Evolutionary conservation across 2,113 vertebrate genomes (phyloP).

Genomic region (Oncorhynchus keta): DNA sequence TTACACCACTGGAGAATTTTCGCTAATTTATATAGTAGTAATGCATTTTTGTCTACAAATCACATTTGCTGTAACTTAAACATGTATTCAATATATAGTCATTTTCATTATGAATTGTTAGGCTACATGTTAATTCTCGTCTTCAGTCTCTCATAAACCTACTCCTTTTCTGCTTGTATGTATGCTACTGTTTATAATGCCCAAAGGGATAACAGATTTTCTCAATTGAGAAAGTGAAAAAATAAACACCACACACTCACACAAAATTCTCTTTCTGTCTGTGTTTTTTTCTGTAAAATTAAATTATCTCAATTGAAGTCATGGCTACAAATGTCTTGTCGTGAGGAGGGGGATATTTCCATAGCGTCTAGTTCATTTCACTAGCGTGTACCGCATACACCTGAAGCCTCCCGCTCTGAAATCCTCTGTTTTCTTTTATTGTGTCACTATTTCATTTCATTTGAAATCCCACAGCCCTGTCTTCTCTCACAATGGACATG

Average conservation of each 20-base stretch:
- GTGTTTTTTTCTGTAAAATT: neutral
- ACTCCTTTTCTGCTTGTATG: no score
- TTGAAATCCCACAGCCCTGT: neutral
- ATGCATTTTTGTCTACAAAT: neutral
- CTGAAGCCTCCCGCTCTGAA: neutral
- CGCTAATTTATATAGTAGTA: no score
- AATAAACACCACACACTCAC: neutral
- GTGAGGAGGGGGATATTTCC: neutral
- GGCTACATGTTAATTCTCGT: no score
- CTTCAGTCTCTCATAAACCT: no score
- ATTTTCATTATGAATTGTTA: no score
- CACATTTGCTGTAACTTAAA: no score
- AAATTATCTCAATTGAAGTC: neutral
- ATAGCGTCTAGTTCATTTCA: neutral
- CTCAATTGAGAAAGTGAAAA: neutral
- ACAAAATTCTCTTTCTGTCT: neutral
- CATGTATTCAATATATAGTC: no score
- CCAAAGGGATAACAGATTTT: neutral
- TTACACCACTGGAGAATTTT: no score
- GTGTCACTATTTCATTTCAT: neutral
- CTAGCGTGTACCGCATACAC: neutral
- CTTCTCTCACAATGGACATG: constrained; percentile 2
- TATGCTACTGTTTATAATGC: no score
- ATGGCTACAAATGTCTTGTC: neutral
- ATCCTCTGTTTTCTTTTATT: neutral